phyloP scores from a whole-genome alignment of 2,888 invertebrate genomes.

The Platynereis dumerilii region DNA sequence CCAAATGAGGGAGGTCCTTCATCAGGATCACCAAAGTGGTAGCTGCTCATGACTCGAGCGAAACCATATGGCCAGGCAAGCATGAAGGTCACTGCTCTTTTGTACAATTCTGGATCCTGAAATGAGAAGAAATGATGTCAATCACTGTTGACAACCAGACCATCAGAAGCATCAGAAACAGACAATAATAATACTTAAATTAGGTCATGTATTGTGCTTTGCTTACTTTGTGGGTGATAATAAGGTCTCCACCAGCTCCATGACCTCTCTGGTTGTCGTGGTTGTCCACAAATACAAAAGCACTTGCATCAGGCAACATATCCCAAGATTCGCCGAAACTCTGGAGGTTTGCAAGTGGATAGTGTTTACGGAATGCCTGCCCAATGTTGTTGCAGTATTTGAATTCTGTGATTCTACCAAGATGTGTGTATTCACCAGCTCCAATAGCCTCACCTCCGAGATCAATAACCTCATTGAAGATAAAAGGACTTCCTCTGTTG shows the following conservation, averaged over 20 bases:
- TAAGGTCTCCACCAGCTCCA: conserved; percentile 36
- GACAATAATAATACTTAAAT: too few species aligned
- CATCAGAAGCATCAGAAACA: too few species aligned
- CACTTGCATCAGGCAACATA: conserved; percentile 59
- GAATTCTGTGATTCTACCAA: conserved; percentile 80
- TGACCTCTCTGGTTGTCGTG: conserved; percentile 85
- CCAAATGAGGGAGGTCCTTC: background rate
- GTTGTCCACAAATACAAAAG: conserved; percentile 86
- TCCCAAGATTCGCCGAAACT: conserved; percentile 42
- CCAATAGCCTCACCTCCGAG: conserved; percentile 54
- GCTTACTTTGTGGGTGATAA: conserved; percentile 34
- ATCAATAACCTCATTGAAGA: conserved; percentile 52
- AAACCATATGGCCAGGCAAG: conserved; percentile 70
- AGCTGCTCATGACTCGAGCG: conserved; percentile 87
- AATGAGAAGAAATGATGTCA: background rate
- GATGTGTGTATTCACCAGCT: conserved; percentile 45
- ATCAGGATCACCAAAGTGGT: conserved; percentile 66
- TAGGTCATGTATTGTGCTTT: too few species aligned
- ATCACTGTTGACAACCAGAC: conserved; percentile 65
- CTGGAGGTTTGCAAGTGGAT: conserved; percentile 22
- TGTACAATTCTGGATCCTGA: conserved; percentile 17
- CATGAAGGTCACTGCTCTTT: conserved; percentile 77
- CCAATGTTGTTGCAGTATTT: conserved; percentile 65
- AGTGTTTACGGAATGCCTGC: conserved; percentile 38
- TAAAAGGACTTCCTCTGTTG: conserved; percentile 40